These are phyloP conservation scores for Aspidiotus rigidus DNA, from an alignment of 2,888 invertebrate species.

Conservation along the genomic window DNA sequence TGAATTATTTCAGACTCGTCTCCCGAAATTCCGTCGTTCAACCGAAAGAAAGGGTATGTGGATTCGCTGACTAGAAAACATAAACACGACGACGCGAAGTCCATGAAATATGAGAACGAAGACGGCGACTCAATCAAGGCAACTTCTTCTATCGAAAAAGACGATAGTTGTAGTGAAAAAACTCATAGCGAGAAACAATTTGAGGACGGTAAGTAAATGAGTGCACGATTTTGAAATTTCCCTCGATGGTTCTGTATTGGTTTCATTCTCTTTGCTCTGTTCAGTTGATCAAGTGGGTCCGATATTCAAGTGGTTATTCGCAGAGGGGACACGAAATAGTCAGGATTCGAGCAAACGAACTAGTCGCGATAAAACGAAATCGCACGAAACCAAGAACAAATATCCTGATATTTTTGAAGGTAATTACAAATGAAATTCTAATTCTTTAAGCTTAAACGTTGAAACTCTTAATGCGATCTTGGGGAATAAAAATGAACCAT, in stretches of 20 bases:
- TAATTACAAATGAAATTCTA: not conserved
- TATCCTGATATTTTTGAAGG: constrained; percentile 21
- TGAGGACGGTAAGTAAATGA: constrained; percentile 12
- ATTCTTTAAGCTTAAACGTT: not conserved
- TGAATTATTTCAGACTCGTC: constrained; percentile 9
- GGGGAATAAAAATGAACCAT: too few relatives aligned
- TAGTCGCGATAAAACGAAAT: too few relatives aligned
- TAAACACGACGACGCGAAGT: constrained; percentile 15
- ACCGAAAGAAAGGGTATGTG: constrained; percentile 24
- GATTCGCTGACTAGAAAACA: constrained; percentile 28
- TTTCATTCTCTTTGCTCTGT: too few relatives aligned
- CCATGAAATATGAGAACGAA: constrained; percentile 9
- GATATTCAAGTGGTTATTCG: constrained; percentile 24
- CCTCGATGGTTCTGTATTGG: too few relatives aligned
- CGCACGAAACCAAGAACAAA: constrained; percentile 4
- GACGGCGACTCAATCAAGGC: not conserved
- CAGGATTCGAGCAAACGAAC: too few relatives aligned
- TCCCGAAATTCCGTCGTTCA: constrained; percentile 17
- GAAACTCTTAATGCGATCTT: not conserved
- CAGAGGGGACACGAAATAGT: too few relatives aligned
- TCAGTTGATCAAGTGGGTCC: constrained; percentile 24
- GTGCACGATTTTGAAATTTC: too few relatives aligned
- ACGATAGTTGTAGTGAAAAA: not conserved
- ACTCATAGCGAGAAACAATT: constrained; percentile 1
- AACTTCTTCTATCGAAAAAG: constrained; percentile 3